Evolutionary conservation across 2,888 invertebrate genomes (phyloP), one percentile per base, ranked within the genome.

Genomic region (Hydropsyche betteni): DNA sequence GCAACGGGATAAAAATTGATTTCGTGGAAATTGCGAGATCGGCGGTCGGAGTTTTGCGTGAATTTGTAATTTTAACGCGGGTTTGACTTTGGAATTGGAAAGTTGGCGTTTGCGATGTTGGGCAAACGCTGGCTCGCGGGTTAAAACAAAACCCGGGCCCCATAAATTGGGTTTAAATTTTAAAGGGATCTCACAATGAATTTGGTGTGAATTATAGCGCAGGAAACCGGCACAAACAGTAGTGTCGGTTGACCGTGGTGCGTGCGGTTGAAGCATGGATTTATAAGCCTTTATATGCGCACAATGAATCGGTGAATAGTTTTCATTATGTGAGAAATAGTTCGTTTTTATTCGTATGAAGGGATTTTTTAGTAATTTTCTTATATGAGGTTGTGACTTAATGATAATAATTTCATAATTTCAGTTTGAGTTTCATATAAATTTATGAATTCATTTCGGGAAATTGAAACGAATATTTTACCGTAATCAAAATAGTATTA

Each of bases 151-250:
- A 64, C 64, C 64, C 64, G 1, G 70, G 53, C 53, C 51, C 68
- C 70, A 77, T 77, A 77, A 77, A 77, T 77, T 77, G 76, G 77
- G 74, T 77, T 77, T 77, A 76, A 77, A 77, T 74, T 77, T 77
- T 77, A 77, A 77, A 76, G 74, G 64, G 75, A 53, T 69, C 74
- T 51, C 76, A 50, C 61, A 75, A 69, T 75, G 58, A 58, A 58
- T 58, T 58, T 24, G 58, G 58, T 10, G 64, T 64, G 64, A 64
- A 64, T 64, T 64, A 64, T 64, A n/a, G 36, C 36, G n/a, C 36
- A 64, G 64, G 64, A 36, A 34, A 36, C 12, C 33, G 64, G 64
- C 8, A 58, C 58, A 24, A 58, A 58, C 58, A 58, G 58, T 24
- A 16, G 16, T 44, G 58, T 24, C 36, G 64, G 64, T 64, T 64